Evolutionary conservation across 2,888 invertebrate species (phyloP).

Genomic region (Drosophila prolongata): DNA sequence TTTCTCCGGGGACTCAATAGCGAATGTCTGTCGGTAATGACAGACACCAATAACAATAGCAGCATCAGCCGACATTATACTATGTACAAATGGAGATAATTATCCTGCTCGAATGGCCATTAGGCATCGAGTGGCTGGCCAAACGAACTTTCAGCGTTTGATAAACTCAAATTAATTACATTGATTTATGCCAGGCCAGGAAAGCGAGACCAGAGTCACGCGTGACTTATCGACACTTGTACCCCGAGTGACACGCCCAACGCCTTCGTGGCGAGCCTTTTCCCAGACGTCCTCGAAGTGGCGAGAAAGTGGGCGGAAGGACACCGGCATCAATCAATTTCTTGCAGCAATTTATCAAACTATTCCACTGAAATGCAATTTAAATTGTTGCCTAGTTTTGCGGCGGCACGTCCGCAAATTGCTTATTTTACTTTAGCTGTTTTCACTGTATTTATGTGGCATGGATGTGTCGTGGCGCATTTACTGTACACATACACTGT

Average conservation of each 20-base stretch:
- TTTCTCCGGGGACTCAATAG: conserved; percentile 4
- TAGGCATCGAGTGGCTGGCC: conserved; percentile 42
- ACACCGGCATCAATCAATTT: conserved; percentile 73
- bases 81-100: conserved; percentile 65
- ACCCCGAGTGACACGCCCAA: conserved; percentile 52
- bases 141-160: conserved; percentile 48
- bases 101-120: conserved; percentile 68
- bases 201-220: conserved; percentile 26
- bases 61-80: conserved; percentile 30
- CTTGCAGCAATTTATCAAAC: conserved; percentile 76
- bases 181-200: conserved; percentile 69
- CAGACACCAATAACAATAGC: conserved; percentile 37
- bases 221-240: conserved; percentile 65
- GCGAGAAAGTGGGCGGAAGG: neutral
- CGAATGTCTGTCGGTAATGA: conserved; percentile 57
- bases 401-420: conserved; percentile 61
- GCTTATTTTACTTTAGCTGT: conserved; percentile 34
- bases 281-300: conserved; percentile 7
- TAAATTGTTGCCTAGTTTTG: conserved; percentile 58
- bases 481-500: conserved; percentile 18
- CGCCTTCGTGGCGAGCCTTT: conserved; percentile 20
- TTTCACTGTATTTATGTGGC: conserved; percentile 10
- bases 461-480: neutral
- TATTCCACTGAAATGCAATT: conserved; percentile 55
- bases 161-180: conserved; percentile 77